Base-by-base conservation (phyloP, 2,888 invertebrate genomes). In the Thymelicus sylvestris region DNA sequence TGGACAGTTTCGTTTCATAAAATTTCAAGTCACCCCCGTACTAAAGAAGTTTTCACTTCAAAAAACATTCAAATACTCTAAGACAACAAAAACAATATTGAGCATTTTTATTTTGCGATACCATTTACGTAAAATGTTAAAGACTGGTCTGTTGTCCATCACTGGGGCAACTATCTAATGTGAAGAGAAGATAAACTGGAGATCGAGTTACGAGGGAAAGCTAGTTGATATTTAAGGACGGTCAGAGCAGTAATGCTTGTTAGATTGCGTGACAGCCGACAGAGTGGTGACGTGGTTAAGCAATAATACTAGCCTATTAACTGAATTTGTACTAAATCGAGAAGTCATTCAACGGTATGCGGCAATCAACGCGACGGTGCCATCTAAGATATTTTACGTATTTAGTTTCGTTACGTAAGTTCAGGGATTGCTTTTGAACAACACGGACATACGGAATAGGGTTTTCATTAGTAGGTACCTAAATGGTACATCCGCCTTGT, bases 141-240 rank as follows among this genome's bases (percentile, higher is more conserved):
- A 55, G 3, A 44, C 44, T 44, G 15, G 8, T 19, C 10, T 24
- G 19, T 19, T 52, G 55, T 44, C 39, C 39, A 59, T 59, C 39
- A 59, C 39, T 59, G 7, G n/a, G n/a, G 59, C 55, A 24, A 55
- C 24, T 24, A 24, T 24, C 55, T 55, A 15, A 10, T 59, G 39
- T n/a, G 59, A 39, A 38, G 39, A n/a, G 52, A 19, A 62, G 66
- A 66, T 66, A 66, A 48, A 66, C 66, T 7, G 52, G 41, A 44
- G 62, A 62, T 67, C 44, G 55, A 55, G 52, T 67, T 67, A 67
- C 62, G 41, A 67, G 61, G 47, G 68, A 68, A 68, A 68, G 63
- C 63, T 57, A 8, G 55, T 63, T 63, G 68, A 47, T 68, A 68
- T 68, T 63, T 68, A 61, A 68, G 57, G 68, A 63, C 52, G 55